phyloP scores from a whole-genome alignment of 35 echinoderm and acorn worm genomes.

The Lytechinus variegatus region DNA sequence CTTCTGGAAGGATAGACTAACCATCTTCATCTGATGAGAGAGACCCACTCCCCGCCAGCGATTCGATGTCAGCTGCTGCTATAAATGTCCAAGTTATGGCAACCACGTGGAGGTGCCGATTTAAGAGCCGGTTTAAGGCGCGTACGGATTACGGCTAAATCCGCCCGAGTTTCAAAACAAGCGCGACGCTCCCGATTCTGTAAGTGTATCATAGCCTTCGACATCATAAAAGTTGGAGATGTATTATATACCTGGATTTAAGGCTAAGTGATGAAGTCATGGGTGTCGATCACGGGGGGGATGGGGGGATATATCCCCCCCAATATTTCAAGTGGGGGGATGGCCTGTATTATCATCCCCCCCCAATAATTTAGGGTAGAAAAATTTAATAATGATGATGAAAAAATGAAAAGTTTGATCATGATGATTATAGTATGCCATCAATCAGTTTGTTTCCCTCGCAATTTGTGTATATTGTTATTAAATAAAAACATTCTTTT shows the following conservation, averaged over 20 bases:
- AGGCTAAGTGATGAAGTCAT: no score
- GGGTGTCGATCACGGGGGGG: no score
- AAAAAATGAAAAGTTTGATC: no score
- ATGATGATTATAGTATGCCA: no score
- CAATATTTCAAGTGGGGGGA: no score
- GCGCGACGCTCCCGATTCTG: not conserved
- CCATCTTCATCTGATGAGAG: not conserved
- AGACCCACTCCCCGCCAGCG: not conserved
- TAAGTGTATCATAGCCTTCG: not conserved
- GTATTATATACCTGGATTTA: not conserved
- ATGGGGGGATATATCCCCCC: no score
- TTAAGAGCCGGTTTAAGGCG: slow-evolving; percentile 32
- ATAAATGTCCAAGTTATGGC: slow-evolving; percentile 45
- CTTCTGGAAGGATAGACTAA: not conserved
- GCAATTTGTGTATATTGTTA: no score
- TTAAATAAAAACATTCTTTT: no score
- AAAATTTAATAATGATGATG: no score
- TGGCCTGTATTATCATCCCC: no score
- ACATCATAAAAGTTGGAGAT: not conserved
- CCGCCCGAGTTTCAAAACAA: slow-evolving; percentile 9
- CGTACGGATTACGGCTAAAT: not conserved
- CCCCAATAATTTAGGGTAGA: no score
- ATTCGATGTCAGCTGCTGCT: slow-evolving; percentile 16
- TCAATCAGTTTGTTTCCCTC: no score
- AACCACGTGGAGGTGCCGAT: slow-evolving; percentile 35